phyloP scores from a whole-genome alignment of 2,888 invertebrate genomes.

The Apamea sordens region DNA sequence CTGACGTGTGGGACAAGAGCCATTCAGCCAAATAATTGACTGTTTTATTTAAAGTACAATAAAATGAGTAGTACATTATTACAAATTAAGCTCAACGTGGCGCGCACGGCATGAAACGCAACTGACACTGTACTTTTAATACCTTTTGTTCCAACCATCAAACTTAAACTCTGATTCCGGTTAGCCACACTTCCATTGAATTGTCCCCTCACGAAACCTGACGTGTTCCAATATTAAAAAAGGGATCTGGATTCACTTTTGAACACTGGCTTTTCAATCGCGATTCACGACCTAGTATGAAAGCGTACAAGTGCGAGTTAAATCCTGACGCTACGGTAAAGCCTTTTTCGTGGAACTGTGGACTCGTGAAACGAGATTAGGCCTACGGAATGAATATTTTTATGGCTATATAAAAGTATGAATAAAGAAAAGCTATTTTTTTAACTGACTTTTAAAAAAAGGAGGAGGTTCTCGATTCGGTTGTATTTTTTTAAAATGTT shows the following conservation, averaged over 20 bases:
- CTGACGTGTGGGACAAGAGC: too few relatives aligned
- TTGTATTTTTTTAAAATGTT: not conserved
- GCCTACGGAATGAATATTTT: constrained; percentile 28
- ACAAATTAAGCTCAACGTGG: not conserved
- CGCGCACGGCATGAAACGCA: not conserved
- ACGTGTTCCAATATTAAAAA: constrained; percentile 23
- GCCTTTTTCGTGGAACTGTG: constrained; percentile 43
- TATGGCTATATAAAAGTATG: not conserved
- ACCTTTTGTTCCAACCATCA: not conserved
- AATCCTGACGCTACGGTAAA: constrained; percentile 54
- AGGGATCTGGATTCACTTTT: constrained; percentile 27
- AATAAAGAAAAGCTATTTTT: not conserved
- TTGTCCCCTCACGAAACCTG: not conserved
- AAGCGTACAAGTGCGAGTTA: constrained; percentile 39
- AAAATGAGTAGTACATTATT: constrained; percentile 2
- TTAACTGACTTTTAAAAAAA: not conserved
- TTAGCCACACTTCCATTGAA: not conserved
- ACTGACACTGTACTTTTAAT: not conserved
- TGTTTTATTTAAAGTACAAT: not conserved
- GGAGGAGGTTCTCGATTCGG: not conserved
- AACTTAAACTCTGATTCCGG: not conserved
- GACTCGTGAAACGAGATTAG: constrained; percentile 57
- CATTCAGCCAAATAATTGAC: not conserved
- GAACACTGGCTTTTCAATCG: constrained; percentile 42
- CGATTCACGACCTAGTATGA: constrained; percentile 46